A percentile compares a stretch with the other conserved stretches of the same genome.
Conservation (phyloP, 2,113 vertebrate species). For the Panthera leo region DNA sequence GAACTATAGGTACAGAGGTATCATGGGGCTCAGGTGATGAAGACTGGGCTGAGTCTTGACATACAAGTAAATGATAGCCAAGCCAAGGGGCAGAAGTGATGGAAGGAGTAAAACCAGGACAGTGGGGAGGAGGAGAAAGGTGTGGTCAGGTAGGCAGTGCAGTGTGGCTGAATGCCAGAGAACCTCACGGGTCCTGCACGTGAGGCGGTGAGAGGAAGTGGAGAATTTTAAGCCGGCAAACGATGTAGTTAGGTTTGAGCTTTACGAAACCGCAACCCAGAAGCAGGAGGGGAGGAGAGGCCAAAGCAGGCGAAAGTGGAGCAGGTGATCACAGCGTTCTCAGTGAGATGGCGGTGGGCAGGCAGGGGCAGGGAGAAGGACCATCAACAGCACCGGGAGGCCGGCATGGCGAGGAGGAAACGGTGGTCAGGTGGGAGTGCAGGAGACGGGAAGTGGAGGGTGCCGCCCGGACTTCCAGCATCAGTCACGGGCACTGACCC, state of each 20-base stretch:
- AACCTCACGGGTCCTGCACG: neutral
- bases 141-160: no score
- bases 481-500: neutral
- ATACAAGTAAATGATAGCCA: neutral
- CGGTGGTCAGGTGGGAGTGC: neutral
- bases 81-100: neutral
- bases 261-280: neutral
- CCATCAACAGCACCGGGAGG: neutral
- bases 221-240: neutral
- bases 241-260: neutral
- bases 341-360: accelerated
- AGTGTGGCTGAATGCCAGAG: neutral
- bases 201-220: neutral
- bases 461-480: neutral
- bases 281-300: neutral
- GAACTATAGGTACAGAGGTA: neutral
- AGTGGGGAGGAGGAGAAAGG: neutral
- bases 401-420: no score
- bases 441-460: neutral
- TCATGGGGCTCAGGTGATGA: neutral
- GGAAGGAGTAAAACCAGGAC: neutral
- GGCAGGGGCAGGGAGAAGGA: neutral
- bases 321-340: neutral
- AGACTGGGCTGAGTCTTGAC: neutral
- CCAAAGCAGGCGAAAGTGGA: neutral